Conservation (phyloP, 2,113 vertebrate genomes). For the Aegithalos caudatus region DNA sequence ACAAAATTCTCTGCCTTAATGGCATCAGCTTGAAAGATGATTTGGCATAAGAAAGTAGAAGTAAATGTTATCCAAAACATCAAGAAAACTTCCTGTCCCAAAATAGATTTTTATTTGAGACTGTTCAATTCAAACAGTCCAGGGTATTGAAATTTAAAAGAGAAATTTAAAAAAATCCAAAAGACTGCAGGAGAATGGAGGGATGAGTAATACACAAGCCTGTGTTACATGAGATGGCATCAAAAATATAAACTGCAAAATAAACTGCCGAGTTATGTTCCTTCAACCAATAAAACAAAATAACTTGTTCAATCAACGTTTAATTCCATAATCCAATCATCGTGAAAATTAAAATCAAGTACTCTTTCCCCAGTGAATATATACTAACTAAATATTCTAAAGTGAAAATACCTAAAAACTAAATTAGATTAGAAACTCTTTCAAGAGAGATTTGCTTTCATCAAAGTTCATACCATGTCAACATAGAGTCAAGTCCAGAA, state of each 20-base stretch:
- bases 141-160: not conserved
- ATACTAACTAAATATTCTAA: not conserved
- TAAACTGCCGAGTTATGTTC: not conserved
- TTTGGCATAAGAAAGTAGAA: not conserved
- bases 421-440: not conserved
- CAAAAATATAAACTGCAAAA: not conserved
- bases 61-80: not conserved
- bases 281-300: not conserved
- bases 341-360: not conserved
- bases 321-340: not conserved
- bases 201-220: not conserved
- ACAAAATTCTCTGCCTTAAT: not conserved
- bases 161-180: not conserved
- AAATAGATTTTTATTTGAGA: not conserved
- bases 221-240: not conserved
- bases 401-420: not conserved
- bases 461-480: not conserved
- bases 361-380: not conserved
- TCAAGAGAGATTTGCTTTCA: not conserved
- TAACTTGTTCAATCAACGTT: not conserved
- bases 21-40: not conserved
- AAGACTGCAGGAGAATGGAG: not conserved
- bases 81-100: not conserved
- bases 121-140: not conserved
- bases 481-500: not conserved